phyloP scores from a whole-genome alignment of 2,113 vertebrate genomes.

The Crypturellus undulatus region DNA sequence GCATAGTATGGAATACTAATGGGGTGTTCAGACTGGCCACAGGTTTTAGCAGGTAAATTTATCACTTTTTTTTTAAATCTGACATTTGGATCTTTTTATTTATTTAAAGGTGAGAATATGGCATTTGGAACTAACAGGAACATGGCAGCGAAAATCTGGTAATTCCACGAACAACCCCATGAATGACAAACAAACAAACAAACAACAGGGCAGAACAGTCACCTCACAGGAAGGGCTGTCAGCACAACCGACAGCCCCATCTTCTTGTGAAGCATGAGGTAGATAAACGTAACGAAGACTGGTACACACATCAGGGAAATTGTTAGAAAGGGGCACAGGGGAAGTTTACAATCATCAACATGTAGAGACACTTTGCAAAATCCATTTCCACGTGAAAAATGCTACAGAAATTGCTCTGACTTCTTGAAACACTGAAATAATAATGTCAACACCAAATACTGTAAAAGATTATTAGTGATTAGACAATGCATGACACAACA shows the following conservation, averaged over 20 bases:
- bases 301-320: constrained; percentile 42
- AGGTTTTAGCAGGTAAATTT: constrained; percentile 70
- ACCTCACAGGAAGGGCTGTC: constrained; percentile 69
- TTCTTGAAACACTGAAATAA: constrained; percentile 30
- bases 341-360: constrained; percentile 78
- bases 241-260: constrained; percentile 75
- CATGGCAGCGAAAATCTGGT: constrained; percentile 38
- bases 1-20: constrained; percentile 57
- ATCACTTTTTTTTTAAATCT: constrained; percentile 21
- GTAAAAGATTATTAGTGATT: constrained; percentile 28
- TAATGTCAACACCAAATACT: constrained; percentile 24
- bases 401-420: constrained; percentile 43
- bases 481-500: neutral
- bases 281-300: constrained; percentile 82
- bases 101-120: constrained; percentile 53
- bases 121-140: constrained; percentile 61
- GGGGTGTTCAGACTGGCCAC: constrained; percentile 81
- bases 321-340: constrained; percentile 38
- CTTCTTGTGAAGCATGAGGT: constrained; percentile 89
- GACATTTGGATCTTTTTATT: constrained; percentile 42
- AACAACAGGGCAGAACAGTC: constrained; percentile 58
- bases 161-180: constrained; percentile 66
- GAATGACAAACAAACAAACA: constrained; percentile 69
- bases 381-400: constrained; percentile 48
- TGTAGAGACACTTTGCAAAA: constrained; percentile 61